Base-by-base conservation (phyloP, 2,113 vertebrate genomes). In the Chaetura pelagica region DNA sequence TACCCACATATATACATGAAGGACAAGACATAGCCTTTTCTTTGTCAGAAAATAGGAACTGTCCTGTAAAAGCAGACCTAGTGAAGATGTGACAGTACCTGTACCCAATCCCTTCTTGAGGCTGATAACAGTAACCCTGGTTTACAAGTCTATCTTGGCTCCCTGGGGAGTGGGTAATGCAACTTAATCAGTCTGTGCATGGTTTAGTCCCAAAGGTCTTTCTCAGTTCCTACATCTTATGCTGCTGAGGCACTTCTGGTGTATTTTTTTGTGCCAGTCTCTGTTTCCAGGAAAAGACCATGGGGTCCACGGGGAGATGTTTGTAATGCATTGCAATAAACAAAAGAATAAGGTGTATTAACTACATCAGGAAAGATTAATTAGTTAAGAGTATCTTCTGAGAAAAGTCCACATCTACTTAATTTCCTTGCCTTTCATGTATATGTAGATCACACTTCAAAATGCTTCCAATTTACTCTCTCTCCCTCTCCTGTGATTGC, bases 281-380 rank as follows among this genome's bases (percentile, higher is more conserved):
- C 71, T 52, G 30, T 84, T 93, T 94, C 80, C 83, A 73, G 55
- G 46, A 96, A 79, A 84, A 75, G 48, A 89, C 57, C 75, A 76
- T 57, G 89, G 78, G n/a, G 18, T 48, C 95, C 14, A 82, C 92
- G 68, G 62, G 84, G 84, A 91, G 68, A 49, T 74, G 49, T 62
- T 88, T 93, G 78, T 92, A 94, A 83, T 40, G 54, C 54, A 26
- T 15, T 94, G 35, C 74, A 96, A 93, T 85, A 96, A 96, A 97
- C 84, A 95, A 90, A 98, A 97, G 74, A 86, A 94, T 69, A 88
- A 96, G 94, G 82, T 90, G 35, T 84, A 94, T 90, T 91, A 95
- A 87, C 84, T 97, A 94, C 93, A 94, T 97, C 83, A 97, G 81
- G 86, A 94, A 91, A 97, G 88, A 96, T 90, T 52, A 94, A 80